Base-by-base conservation (phyloP, 1,140 invertebrate species). In the Coelopa frigida region DNA sequence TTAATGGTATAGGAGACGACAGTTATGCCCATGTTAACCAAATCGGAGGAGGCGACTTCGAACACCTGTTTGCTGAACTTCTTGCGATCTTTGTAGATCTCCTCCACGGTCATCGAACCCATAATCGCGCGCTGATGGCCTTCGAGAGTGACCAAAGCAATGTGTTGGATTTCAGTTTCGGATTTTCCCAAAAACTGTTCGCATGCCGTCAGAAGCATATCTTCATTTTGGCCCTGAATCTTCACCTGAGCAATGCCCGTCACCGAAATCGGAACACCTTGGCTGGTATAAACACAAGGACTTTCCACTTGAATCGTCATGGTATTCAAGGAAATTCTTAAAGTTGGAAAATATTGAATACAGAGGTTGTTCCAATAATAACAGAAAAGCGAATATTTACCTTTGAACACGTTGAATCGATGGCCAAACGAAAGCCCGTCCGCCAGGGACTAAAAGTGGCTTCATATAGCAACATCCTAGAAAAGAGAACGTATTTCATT, bases 101-200 rank as follows among this genome's bases (percentile, higher is more conserved):
- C 94, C 77, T 97, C 94, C 10, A 98, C 94, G 26, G 93, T 96
- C 94, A 98, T 98, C 50, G 90, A 93, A 7, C 94, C 94, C 94
- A 98, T 98, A 47, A 98, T 98, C 48, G 94, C 94, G 54, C 94
- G 75, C 73, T 98, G 94, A 71, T 98, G 94, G 51, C 94, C 94
- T 74, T 98, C 94, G 17, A 98, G 73, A 33, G 94, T 98, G 29
- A 96, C 93, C 37, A 95, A 75, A 20, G 94, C 94, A 67, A 98
- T 92, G 57, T 89, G 82, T 58, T 88, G 87, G 49, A 98, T 94
- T 70, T 96, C 90, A 6, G 78, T 58, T 67, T 95, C 90, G 1
- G 77, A 73, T 76, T 97, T 97, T 18, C 93, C 93, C 21, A 98
- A 75, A 74, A 98, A 98, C 59, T 97, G 90, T 72, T 98, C 92